Conservation (phyloP, 2,797 vertebrate species). For the Myripristis murdjan region DNA sequence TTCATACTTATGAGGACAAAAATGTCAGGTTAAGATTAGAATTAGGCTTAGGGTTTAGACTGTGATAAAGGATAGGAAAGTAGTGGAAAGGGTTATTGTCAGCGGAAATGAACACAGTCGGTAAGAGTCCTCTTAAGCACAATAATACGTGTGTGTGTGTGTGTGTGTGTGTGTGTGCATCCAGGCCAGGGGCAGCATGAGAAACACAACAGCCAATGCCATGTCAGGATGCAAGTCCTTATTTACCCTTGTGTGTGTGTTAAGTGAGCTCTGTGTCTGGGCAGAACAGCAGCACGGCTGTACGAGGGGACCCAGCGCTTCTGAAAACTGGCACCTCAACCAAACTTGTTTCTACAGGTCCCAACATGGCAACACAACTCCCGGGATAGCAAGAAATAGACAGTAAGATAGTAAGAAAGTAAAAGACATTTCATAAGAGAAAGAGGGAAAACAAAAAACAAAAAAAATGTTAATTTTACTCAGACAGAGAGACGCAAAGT, state of each 20-base stretch:
- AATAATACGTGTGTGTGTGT: neutral
- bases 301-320: neutral
- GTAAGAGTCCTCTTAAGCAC: neutral
- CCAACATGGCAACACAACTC: too few species aligned
- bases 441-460: neutral
- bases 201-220: constrained; percentile 14
- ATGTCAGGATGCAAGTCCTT: constrained; percentile 39
- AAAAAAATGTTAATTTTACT: neutral
- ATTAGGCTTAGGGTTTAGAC: neutral
- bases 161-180: constrained; percentile 11
- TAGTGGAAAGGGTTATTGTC: neutral
- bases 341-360: too few species aligned
- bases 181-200: constrained; percentile 18
- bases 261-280: constrained; percentile 5
- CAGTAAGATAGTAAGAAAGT: too few species aligned
- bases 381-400: too few species aligned
- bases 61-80: neutral
- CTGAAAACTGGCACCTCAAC: neutral
- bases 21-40: neutral
- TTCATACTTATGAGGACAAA: constrained; percentile 12
- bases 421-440: too few species aligned
- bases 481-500: neutral
- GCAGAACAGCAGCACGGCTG: neutral
- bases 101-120: too few species aligned
- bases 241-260: constrained; percentile 35